Percentiles rank a stretch among this genome's conserved stretches.
These are phyloP conservation scores for Callipepla squamata DNA, from an alignment of 2,113 vertebrate genomes.

Conservation along the genomic window DNA sequence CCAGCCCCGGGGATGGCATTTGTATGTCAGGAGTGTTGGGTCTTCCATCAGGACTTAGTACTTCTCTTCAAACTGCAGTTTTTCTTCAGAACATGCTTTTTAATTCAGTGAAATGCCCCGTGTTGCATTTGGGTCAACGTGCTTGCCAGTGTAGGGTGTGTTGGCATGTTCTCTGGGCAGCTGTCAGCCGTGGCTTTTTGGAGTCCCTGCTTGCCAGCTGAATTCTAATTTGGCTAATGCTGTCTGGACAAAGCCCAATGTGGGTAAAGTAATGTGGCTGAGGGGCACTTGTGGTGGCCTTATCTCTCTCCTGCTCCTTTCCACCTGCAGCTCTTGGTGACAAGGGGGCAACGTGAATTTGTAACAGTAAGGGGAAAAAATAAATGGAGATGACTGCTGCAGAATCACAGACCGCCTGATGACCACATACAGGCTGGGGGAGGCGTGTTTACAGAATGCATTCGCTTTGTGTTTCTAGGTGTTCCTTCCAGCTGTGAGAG, in stretches of 20 bases:
- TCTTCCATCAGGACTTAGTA: background rate
- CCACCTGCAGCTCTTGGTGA: background rate
- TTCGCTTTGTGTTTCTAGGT: background rate
- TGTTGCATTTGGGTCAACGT: background rate
- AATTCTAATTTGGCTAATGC: background rate
- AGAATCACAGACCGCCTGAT: background rate
- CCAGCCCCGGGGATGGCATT: background rate
- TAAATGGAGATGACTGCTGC: background rate
- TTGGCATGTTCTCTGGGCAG: background rate
- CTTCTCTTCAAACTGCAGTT: background rate
- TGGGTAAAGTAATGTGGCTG: rapidly evolving
- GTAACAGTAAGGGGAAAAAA: background rate
- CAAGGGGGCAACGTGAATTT: background rate
- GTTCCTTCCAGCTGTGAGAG: background rate
- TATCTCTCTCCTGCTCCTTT: background rate
- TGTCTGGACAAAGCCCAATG: background rate
- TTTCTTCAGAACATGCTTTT: background rate
- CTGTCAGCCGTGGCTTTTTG: background rate
- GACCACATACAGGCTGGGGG: background rate
- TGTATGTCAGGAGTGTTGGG: background rate
- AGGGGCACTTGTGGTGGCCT: background rate
- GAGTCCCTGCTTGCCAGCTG: background rate
- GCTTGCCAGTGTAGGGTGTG: background rate
- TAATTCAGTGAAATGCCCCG: background rate
- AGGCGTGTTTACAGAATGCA: background rate